A percentile compares a stretch with the other conserved stretches of the same genome.
Conservation (phyloP, 2,113 vertebrate genomes). For the Pelmatolapia mariae region DNA sequence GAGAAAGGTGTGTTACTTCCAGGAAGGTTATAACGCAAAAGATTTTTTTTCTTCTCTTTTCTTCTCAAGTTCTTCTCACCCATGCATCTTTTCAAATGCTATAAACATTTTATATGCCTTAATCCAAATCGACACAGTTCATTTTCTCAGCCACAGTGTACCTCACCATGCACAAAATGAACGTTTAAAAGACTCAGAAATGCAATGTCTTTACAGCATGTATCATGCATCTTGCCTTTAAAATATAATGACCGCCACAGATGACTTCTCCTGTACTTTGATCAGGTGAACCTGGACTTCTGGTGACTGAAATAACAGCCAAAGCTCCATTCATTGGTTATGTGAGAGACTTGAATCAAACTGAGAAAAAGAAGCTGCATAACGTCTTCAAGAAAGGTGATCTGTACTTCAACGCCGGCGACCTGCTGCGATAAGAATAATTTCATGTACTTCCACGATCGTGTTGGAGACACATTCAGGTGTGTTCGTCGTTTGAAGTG, state of each 20-base stretch:
- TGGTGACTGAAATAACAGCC: conserved; percentile 69
- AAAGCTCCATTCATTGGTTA: conserved; percentile 74
- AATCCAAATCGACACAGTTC: background rate
- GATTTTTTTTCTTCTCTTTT: no score
- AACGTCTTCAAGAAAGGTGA: conserved; percentile 80
- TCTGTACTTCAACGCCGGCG: conserved; percentile 79
- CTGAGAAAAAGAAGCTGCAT: conserved; percentile 75
- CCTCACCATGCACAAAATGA: background rate
- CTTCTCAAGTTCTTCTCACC: background rate
- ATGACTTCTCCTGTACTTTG: background rate
- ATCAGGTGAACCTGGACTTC: conserved; percentile 77
- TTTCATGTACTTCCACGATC: conserved; percentile 83
- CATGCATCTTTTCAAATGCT: background rate
- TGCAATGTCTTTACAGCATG: background rate
- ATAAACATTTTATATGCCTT: background rate
- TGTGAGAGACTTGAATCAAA: conserved; percentile 67
- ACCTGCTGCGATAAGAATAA: conserved; percentile 74
- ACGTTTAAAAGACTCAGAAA: background rate
- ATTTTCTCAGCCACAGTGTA: background rate
- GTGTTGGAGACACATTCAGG: conserved; percentile 76
- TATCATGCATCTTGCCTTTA: background rate
- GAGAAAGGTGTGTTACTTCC: no score
- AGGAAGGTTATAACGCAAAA: accelerated
- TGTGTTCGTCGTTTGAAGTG: background rate
- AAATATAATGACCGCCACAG: background rate